phyloP scores from a whole-genome alignment of 2,888 invertebrate genomes.

The Idaea dimidiata region DNA sequence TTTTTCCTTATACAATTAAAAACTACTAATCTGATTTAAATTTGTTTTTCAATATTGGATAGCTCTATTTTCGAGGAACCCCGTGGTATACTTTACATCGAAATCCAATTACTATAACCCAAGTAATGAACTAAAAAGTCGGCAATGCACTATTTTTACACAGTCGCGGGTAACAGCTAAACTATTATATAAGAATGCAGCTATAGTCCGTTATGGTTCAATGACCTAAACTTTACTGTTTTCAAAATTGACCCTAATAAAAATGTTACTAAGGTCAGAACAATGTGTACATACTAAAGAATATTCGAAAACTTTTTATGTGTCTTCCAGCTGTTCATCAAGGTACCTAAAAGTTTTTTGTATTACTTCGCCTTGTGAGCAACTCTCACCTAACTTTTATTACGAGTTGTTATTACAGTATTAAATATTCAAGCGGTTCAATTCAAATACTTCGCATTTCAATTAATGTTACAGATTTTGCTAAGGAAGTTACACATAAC shows the following conservation, averaged over 20 bases:
- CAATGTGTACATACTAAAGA: background rate
- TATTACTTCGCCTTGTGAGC: conserved; percentile 8
- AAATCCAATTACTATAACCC: too few relatives aligned
- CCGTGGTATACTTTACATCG: too few relatives aligned
- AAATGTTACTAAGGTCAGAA: background rate
- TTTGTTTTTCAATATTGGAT: too few relatives aligned
- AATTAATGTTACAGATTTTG: background rate
- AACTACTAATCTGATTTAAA: too few relatives aligned
- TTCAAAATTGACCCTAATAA: background rate
- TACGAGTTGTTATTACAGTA: conserved; percentile 6
- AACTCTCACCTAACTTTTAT: conserved; percentile 10
- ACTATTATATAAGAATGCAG: too few relatives aligned
- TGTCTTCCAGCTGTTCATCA: conserved; percentile 9
- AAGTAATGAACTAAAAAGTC: too few relatives aligned
- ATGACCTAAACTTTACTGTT: background rate
- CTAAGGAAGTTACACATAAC: background rate
- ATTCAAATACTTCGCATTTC: conserved; percentile 5
- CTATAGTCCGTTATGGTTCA: too few relatives aligned
- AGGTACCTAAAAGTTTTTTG: conserved; percentile 10
- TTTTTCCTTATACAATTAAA: too few relatives aligned
- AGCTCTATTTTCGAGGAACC: too few relatives aligned
- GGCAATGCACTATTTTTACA: too few relatives aligned
- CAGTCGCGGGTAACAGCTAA: too few relatives aligned
- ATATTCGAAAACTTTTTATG: conserved; percentile 12
- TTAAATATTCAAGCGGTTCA: conserved; percentile 15